These are phyloP conservation scores for Dinomys branickii DNA, from an alignment of 2,113 vertebrate species.

Conservation along the genomic window DNA sequence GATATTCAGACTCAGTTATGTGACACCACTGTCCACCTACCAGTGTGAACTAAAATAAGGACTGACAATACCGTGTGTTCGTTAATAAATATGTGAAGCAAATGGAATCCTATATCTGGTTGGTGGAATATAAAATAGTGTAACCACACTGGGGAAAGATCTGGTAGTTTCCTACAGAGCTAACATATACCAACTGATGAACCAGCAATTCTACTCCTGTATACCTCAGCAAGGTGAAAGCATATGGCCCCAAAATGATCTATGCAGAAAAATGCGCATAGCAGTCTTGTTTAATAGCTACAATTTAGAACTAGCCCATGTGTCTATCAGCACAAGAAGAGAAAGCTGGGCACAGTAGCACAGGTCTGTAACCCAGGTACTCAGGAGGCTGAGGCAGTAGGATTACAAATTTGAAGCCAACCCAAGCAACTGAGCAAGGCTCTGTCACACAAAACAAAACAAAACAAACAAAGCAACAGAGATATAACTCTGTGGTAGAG, in stretches of 20 bases:
- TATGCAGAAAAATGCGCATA: not conserved
- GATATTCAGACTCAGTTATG: not conserved
- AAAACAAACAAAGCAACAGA: not conserved
- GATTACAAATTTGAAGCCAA: not conserved
- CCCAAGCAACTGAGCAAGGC: not conserved
- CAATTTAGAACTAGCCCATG: not conserved
- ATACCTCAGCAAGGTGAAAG: not conserved
- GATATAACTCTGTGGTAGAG: not conserved
- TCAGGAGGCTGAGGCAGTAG: not conserved
- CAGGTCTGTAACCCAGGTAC: not conserved
- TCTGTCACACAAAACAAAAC: not conserved
- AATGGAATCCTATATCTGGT: not conserved
- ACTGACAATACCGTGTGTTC: not conserved
- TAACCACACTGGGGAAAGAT: not conserved
- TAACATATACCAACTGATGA: not conserved
- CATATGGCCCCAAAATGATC: not conserved
- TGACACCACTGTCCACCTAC: not conserved
- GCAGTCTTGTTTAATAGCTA: conserved; percentile 1
- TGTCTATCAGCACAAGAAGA: not conserved
- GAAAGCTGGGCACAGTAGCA: not conserved
- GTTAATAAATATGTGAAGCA: not conserved
- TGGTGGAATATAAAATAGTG: not conserved
- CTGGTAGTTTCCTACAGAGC: not conserved
- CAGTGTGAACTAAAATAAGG: not conserved
- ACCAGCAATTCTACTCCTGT: not conserved